Conservation (phyloP, 2,113 vertebrate species). For the Dicentrarchus labrax region DNA sequence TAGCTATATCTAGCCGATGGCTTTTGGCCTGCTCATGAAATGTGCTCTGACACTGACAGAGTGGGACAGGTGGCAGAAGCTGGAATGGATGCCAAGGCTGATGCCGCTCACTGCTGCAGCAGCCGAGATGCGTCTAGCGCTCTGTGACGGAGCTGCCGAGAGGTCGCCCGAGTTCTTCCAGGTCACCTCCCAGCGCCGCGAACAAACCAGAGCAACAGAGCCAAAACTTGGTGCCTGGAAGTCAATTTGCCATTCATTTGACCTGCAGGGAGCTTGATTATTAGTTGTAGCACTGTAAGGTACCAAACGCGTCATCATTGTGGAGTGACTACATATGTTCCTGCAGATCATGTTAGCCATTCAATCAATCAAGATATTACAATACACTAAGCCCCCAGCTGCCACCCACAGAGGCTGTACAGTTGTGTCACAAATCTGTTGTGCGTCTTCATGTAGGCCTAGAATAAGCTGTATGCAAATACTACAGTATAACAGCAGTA, state of each 20-base stretch:
- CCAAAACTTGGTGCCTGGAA: constrained; percentile 38
- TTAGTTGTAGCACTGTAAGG: background rate
- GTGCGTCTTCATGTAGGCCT: background rate
- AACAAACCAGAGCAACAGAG: constrained; percentile 10
- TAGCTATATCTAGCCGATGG: constrained; percentile 81
- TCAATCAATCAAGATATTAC: constrained; percentile 37
- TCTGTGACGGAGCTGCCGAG: background rate
- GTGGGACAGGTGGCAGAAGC: constrained; percentile 88
- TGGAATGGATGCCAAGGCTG: constrained; percentile 82
- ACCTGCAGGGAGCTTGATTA: constrained; percentile 22
- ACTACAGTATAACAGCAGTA: background rate
- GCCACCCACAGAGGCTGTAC: background rate
- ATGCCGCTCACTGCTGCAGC: constrained; percentile 53
- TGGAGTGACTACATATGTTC: constrained; percentile 46
- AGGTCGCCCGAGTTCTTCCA: constrained; percentile 31
- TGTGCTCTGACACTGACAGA: constrained; percentile 86
- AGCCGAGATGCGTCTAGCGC: constrained; percentile 24
- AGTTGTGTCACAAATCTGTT: background rate
- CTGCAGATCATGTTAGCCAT: constrained; percentile 17
- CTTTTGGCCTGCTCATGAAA: constrained; percentile 75
- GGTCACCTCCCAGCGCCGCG: constrained; percentile 25
- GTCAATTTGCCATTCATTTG: constrained; percentile 35
- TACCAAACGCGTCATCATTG: background rate
- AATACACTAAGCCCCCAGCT: background rate
- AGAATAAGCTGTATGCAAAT: background rate